These are phyloP conservation scores for Philhelius pedissequus DNA, from an alignment of 2,888 invertebrate genomes.

Conservation along the genomic window DNA sequence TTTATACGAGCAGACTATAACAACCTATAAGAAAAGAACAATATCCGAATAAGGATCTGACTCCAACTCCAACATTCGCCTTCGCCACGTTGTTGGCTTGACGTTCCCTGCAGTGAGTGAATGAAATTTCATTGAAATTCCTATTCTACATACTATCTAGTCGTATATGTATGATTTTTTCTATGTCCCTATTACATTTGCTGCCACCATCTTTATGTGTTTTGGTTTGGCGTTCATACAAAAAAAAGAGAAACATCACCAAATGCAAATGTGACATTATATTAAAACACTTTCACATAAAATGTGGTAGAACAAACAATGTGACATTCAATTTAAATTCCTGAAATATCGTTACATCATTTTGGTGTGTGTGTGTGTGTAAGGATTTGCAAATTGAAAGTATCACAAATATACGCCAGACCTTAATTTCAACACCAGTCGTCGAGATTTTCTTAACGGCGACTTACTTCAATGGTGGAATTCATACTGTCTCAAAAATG, in stretches of 20 bases:
- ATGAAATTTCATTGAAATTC: slow-evolving; percentile 57
- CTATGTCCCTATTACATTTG: neutral
- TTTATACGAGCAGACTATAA: neutral
- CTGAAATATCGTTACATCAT: slow-evolving; percentile 67
- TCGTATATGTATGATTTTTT: neutral
- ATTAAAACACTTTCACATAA: slow-evolving; percentile 67
- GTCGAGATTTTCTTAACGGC: slow-evolving; percentile 9
- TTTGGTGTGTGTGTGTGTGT: neutral
- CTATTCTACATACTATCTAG: slow-evolving; percentile 4
- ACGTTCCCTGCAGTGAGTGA: slow-evolving; percentile 53
- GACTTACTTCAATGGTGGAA: neutral
- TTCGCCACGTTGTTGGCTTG: neutral
- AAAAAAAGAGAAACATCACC: slow-evolving; percentile 19
- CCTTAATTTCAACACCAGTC: slow-evolving; percentile 15
- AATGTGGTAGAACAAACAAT: slow-evolving; percentile 74
- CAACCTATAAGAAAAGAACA: neutral
- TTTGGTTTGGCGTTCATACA: neutral
- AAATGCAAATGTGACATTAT: slow-evolving; percentile 66
- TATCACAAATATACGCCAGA: slow-evolving; percentile 30
- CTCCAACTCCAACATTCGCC: too few relatives aligned
- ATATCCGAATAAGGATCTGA: slow-evolving; percentile 18
- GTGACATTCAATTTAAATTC: slow-evolving; percentile 78
- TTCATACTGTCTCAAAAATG: neutral
- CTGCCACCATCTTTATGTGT: neutral
- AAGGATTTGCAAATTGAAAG: slow-evolving; percentile 14